Percentiles rank a stretch among this genome's conserved stretches.
These are phyloP conservation scores for Philhelius pedissequus DNA, from an alignment of 2,888 invertebrate species.

Conservation along the genomic window DNA sequence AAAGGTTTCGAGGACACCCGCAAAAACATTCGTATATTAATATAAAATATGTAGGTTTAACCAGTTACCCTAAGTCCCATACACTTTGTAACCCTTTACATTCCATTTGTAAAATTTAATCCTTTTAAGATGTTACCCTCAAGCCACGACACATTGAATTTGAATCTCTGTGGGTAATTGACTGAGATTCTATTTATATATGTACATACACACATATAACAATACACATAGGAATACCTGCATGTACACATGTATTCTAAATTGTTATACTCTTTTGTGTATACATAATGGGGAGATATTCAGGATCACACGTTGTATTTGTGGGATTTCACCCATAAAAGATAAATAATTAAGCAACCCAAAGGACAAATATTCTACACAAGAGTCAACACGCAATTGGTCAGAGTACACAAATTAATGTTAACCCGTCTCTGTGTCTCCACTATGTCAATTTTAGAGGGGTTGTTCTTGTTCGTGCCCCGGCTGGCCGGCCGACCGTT, in stretches of 20 bases:
- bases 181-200: conserved; percentile 53
- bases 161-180: conserved; percentile 63
- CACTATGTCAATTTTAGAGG: neutral
- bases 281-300: neutral
- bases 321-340: conserved; percentile 41
- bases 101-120: conserved; percentile 32
- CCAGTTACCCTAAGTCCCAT: neutral
- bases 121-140: conserved; percentile 38
- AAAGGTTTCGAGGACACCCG: neutral
- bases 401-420: conserved; percentile 45
- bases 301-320: conserved; percentile 35
- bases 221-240: too few relatives aligned
- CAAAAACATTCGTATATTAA: neutral
- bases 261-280: neutral
- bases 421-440: neutral
- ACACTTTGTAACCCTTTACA: neutral
- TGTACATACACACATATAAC: neutral
- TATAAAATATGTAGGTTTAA: neutral
- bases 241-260: neutral
- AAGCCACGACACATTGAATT: conserved; percentile 53
- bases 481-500: neutral
- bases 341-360: conserved; percentile 63
- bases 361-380: conserved; percentile 41
- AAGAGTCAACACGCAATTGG: conserved; percentile 59
- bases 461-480: neutral